phyloP scores from a whole-genome alignment of 2,113 vertebrate species.

The Chascanopsetta lugubris region DNA sequence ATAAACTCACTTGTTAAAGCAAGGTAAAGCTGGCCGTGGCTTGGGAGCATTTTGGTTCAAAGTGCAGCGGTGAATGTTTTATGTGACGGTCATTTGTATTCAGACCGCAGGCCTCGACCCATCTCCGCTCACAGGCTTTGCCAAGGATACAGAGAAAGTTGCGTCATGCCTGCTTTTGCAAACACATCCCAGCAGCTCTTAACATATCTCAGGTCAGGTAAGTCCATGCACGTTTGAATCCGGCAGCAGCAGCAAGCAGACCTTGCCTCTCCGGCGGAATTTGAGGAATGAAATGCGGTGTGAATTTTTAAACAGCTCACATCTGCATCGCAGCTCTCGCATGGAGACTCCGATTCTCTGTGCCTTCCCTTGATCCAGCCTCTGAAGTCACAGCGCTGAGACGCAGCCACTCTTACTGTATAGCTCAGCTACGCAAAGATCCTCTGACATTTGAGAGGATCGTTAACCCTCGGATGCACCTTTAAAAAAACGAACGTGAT shows the following conservation, averaged over 20 bases:
- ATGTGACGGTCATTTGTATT: constrained; percentile 52
- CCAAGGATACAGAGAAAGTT: constrained; percentile 5
- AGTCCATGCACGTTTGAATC: constrained; percentile 22
- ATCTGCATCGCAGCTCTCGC: constrained; percentile 4
- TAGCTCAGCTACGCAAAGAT: constrained; percentile 13
- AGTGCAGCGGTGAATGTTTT: constrained; percentile 36
- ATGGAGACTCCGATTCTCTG: constrained; percentile 18
- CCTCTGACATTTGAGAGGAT: too few relatives aligned
- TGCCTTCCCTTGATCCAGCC: constrained; percentile 27
- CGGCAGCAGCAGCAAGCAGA: constrained; percentile 31
- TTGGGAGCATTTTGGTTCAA: constrained; percentile 54
- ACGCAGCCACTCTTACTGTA: constrained; percentile 5
- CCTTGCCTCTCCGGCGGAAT: constrained; percentile 24
- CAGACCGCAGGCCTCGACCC: constrained; percentile 5
- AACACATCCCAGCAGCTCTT: constrained; percentile 1
- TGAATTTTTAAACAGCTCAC: constrained; percentile 55
- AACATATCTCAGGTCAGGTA: constrained; percentile 14
- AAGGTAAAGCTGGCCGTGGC: constrained; percentile 36
- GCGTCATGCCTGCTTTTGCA: constrained; percentile 16
- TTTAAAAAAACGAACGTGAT: too few relatives aligned
- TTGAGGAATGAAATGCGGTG: constrained; percentile 41
- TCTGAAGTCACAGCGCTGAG: constrained; percentile 6
- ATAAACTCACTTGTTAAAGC: constrained; percentile 55
- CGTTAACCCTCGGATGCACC: too few relatives aligned
- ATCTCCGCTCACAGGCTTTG: not conserved